Conservation (phyloP, 2,888 invertebrate species). For the Nineta flava region DNA sequence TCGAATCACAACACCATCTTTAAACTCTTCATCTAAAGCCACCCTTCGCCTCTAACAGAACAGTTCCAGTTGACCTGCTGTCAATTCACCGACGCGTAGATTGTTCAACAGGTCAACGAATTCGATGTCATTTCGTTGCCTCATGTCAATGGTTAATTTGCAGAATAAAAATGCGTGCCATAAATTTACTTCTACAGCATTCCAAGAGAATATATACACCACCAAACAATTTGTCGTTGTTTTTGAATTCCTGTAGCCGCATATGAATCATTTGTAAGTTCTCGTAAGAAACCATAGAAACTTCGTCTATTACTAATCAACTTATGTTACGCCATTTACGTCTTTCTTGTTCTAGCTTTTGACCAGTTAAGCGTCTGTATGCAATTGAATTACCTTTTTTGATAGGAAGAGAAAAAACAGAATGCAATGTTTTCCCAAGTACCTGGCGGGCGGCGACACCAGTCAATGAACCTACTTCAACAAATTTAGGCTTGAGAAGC, state of each 20-base stretch:
- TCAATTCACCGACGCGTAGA: slow-evolving; percentile 10
- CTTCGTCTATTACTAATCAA: too few species aligned
- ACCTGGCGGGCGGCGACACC: slow-evolving; percentile 9
- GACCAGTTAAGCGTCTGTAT: slow-evolving; percentile 10
- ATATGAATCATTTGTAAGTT: slow-evolving; percentile 11
- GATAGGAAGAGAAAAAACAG: slow-evolving; percentile 10
- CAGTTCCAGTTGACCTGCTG: slow-evolving; percentile 10
- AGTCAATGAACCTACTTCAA: slow-evolving; percentile 7
- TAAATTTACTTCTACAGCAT: slow-evolving; percentile 14
- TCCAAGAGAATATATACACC: too few species aligned
- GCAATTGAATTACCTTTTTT: slow-evolving; percentile 11
- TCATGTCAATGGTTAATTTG: slow-evolving; percentile 19
- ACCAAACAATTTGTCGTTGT: too few species aligned
- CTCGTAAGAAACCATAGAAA: slow-evolving; percentile 13
- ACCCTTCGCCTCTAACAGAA: slow-evolving; percentile 11
- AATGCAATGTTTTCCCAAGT: slow-evolving; percentile 11
- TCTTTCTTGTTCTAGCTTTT: slow-evolving; percentile 11
- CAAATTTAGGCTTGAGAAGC: slow-evolving; percentile 9
- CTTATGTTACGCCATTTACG: too few species aligned
- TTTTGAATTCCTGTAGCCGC: slow-evolving; percentile 10
- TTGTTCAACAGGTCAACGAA: slow-evolving; percentile 11
- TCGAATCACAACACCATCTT: slow-evolving; percentile 14
- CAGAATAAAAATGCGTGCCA: slow-evolving; percentile 15
- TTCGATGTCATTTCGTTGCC: slow-evolving; percentile 16
- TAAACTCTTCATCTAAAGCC: slow-evolving; percentile 13